These are phyloP conservation scores for Callopanchax toddi DNA, from an alignment of 2,113 vertebrate species.

Conservation along the genomic window DNA sequence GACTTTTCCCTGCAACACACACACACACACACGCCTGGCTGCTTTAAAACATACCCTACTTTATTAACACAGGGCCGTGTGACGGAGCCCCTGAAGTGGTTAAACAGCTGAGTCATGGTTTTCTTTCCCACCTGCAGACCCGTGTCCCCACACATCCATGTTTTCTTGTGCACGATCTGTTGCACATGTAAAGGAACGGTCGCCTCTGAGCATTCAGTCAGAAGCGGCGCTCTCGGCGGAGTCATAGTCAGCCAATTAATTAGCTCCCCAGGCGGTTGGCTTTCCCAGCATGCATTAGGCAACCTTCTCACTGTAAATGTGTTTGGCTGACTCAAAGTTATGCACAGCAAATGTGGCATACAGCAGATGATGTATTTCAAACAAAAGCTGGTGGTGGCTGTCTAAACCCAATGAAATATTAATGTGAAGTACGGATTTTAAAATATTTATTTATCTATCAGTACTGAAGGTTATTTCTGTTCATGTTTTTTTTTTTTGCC, in stretches of 20 bases:
- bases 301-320: slow-evolving; percentile 55
- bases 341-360: slow-evolving; percentile 29
- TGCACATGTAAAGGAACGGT: slow-evolving; percentile 30
- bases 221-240: slow-evolving; percentile 49
- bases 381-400: slow-evolving; percentile 9
- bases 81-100: slow-evolving; percentile 18
- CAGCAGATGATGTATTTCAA: slow-evolving; percentile 3
- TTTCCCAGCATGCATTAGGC: slow-evolving; percentile 71
- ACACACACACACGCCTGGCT: slow-evolving; percentile 6
- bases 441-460: not conserved
- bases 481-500: not conserved
- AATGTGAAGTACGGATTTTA: not conserved
- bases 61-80: not conserved
- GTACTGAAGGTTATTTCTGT: not conserved
- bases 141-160: slow-evolving; percentile 4
- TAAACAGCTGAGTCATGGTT: slow-evolving; percentile 40
- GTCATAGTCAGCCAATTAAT: slow-evolving; percentile 68
- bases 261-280: slow-evolving; percentile 59
- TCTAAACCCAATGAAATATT: slow-evolving; percentile 1
- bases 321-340: slow-evolving; percentile 53
- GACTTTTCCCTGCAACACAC: slow-evolving; percentile 5
- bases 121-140: slow-evolving; percentile 47
- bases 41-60: slow-evolving; percentile 1
- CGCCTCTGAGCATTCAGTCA: slow-evolving; percentile 44
- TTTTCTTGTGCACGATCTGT: slow-evolving; percentile 36